Conservation (phyloP, 1,140 invertebrate species). For the Sesamia nonagrioides region DNA sequence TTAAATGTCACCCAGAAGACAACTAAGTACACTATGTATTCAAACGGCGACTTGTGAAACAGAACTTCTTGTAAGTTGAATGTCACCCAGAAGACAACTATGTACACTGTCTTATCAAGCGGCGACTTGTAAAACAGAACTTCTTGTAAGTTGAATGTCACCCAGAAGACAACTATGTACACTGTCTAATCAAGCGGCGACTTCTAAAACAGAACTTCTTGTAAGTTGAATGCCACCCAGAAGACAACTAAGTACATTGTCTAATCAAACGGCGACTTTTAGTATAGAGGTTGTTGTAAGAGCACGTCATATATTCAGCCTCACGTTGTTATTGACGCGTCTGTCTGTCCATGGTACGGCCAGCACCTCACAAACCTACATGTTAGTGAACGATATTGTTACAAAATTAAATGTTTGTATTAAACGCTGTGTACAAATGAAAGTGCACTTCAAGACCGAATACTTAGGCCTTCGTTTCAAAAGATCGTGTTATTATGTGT, state of each 20-base stretch:
- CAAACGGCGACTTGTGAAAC: constrained; percentile 11
- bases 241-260: constrained; percentile 8
- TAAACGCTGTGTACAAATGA: constrained; percentile 86
- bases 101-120: constrained; percentile 15
- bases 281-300: constrained; percentile 7
- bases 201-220: constrained; percentile 13
- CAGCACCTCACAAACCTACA: constrained; percentile 67
- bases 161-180: constrained; percentile 14
- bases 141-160: not conserved
- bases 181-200: constrained; percentile 16
- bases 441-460: constrained; percentile 85
- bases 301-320: constrained; percentile 33
- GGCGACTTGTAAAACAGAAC: constrained; percentile 14
- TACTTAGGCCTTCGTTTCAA: constrained; percentile 81
- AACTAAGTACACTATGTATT: constrained; percentile 13
- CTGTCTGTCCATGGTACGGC: constrained; percentile 64
- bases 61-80: constrained; percentile 7
- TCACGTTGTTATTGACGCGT: constrained; percentile 19
- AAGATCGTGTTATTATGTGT: constrained; percentile 84
- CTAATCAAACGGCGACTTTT: constrained; percentile 15
- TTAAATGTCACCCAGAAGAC: constrained; percentile 5
- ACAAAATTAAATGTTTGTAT: constrained; percentile 82
- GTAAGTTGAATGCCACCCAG: not conserved
- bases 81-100: constrained; percentile 1
- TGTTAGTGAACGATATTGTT: constrained; percentile 81